Conservation (phyloP, 2,888 invertebrate species). For the Dastarcus helophoroides region DNA sequence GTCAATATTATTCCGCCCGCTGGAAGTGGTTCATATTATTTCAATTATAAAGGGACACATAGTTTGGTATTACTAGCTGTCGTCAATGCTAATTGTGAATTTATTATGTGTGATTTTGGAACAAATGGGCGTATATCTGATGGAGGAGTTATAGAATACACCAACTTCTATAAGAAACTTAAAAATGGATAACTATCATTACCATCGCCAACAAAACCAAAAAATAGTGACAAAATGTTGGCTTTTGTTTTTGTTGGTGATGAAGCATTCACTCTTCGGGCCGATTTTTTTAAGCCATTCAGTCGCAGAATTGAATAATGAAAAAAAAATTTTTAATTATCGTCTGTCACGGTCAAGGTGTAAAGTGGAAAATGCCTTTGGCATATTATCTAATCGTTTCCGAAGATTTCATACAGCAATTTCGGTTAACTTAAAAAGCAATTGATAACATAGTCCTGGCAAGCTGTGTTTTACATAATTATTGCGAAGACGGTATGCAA, state of each 20-base stretch:
- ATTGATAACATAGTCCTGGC: slow-evolving; percentile 7
- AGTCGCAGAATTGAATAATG: slow-evolving; percentile 9
- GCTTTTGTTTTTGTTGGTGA: slow-evolving; percentile 13
- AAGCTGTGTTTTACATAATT: slow-evolving; percentile 8
- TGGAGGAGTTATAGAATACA: slow-evolving; percentile 7
- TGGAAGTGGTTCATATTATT: slow-evolving; percentile 8
- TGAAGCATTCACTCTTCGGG: slow-evolving; percentile 12
- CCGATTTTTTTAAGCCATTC: slow-evolving; percentile 12
- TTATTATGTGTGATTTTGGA: slow-evolving; percentile 15
- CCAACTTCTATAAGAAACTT: slow-evolving; percentile 5
- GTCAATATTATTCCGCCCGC: slow-evolving; percentile 10
- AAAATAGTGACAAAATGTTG: slow-evolving; percentile 5
- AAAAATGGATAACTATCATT: slow-evolving; percentile 7
- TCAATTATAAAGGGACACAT: slow-evolving; percentile 14
- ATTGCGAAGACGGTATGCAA: slow-evolving; percentile 2
- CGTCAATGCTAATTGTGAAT: slow-evolving; percentile 15
- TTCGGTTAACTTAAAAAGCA: slow-evolving; percentile 3
- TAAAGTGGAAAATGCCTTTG: slow-evolving; percentile 19
- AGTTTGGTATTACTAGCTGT: slow-evolving; percentile 16
- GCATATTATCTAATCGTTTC: slow-evolving; percentile 21
- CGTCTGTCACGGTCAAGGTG: slow-evolving; percentile 16
- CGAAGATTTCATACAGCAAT: slow-evolving; percentile 19
- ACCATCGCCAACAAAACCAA: slow-evolving; percentile 7
- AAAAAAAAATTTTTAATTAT: slow-evolving; percentile 14
- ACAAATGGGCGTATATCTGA: slow-evolving; percentile 13